phyloP scores from a whole-genome alignment of 2,797 vertebrate species.

The Tenualosa ilisha region DNA sequence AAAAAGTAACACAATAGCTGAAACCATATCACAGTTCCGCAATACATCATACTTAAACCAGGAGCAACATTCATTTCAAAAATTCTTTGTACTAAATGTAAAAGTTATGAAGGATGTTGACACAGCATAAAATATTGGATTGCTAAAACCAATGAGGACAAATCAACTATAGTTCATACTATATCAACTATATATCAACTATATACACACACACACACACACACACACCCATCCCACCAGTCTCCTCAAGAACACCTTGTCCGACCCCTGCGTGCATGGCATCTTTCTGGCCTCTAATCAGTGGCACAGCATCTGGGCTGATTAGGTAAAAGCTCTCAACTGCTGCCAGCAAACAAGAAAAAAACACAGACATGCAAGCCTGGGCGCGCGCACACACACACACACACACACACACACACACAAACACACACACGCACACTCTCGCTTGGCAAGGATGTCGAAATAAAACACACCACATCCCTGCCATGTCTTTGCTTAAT shows the following conservation, averaged over 20 bases:
- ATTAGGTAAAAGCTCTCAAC: slow-evolving; percentile 63
- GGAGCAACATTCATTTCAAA: not conserved
- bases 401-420: not conserved
- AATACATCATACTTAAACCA: not conserved
- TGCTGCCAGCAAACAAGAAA: slow-evolving; percentile 57
- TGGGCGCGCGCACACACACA: not conserved
- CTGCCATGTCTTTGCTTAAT: not conserved
- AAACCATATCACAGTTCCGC: not conserved
- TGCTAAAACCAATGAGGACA: slow-evolving; percentile 1
- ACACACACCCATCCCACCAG: not conserved
- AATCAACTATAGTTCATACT: not conserved
- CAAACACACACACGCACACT: not conserved
- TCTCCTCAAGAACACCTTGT: slow-evolving; percentile 23
- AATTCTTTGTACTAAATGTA: not conserved
- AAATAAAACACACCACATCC: slow-evolving; percentile 12
- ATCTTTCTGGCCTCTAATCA: slow-evolving; percentile 50
- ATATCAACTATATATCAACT: too few relatives aligned
- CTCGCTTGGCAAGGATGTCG: not conserved
- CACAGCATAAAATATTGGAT: not conserved
- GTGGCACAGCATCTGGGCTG: slow-evolving; percentile 61
- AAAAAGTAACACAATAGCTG: not conserved
- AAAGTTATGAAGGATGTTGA: not conserved
- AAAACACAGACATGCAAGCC: slow-evolving; percentile 28
- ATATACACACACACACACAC: not conserved
- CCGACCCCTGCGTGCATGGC: slow-evolving; percentile 28